Evolutionary conservation across 2,888 invertebrate species (phyloP).

Genomic region (Helicoverpa assulta): DNA sequence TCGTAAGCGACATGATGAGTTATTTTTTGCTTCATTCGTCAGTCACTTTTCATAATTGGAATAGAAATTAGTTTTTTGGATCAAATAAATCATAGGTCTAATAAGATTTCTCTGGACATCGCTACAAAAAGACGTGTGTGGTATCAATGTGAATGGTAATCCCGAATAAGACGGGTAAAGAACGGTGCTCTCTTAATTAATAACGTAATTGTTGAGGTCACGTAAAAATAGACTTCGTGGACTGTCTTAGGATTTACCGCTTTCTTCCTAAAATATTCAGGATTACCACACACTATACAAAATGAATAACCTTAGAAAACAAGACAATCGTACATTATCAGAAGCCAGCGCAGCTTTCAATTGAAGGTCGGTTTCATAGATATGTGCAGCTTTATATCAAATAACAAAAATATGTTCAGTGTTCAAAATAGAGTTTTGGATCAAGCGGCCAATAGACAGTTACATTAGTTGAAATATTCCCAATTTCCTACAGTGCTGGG

Average conservation of each 20-base stretch:
- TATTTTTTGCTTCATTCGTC: slow-evolving; percentile 4
- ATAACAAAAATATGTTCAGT: slow-evolving; percentile 74
- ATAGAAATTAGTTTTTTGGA: not conserved
- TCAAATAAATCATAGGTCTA: not conserved
- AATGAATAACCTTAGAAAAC: not conserved
- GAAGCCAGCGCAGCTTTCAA: slow-evolving; percentile 18
- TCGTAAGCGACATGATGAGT: not conserved
- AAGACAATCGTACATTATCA: not conserved
- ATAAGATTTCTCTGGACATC: slow-evolving; percentile 14
- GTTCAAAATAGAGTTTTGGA: slow-evolving; percentile 56
- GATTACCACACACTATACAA: not conserved
- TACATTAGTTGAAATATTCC: not conserved
- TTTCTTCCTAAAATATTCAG: not conserved
- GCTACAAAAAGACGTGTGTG: slow-evolving; percentile 11
- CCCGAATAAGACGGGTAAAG: not conserved
- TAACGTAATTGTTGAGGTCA: too few relatives aligned
- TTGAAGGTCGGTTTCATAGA: slow-evolving; percentile 63
- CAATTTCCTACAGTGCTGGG: slow-evolving; percentile 4
- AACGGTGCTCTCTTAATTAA: not conserved
- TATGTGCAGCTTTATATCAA: slow-evolving; percentile 71
- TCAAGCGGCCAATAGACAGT: slow-evolving; percentile 22
- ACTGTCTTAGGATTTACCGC: too few relatives aligned
- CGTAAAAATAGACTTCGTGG: too few relatives aligned
- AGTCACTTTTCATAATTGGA: not conserved
- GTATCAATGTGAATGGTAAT: not conserved